Conservation (phyloP, 2,888 invertebrate species). For the Eulithis testata region DNA sequence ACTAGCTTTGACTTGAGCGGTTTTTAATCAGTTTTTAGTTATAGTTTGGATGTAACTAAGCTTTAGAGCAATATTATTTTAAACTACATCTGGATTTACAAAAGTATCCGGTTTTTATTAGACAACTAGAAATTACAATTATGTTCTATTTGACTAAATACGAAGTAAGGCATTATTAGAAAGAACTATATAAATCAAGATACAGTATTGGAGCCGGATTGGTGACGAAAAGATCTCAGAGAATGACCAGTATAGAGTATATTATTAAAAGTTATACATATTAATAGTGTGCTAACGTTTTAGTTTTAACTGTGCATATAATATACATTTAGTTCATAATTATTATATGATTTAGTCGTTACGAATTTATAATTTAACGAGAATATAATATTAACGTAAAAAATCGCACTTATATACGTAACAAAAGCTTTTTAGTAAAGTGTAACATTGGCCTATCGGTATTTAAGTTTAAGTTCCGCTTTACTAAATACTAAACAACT, state of each 20-base stretch:
- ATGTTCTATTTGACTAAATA: slow-evolving; percentile 26
- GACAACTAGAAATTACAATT: background rate
- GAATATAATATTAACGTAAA: slow-evolving; percentile 54
- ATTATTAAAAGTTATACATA: slow-evolving; percentile 55
- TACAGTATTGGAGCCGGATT: slow-evolving; percentile 72
- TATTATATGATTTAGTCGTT: slow-evolving; percentile 42
- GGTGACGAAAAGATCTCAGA: slow-evolving; percentile 79
- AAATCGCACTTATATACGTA: slow-evolving; percentile 75
- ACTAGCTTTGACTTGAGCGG: too few species aligned
- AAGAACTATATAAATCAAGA: slow-evolving; percentile 39
- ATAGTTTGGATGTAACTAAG: too few species aligned
- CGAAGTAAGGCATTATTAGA: slow-evolving; percentile 45
- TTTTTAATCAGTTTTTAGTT: too few species aligned
- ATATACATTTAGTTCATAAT: slow-evolving; percentile 55
- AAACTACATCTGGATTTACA: too few species aligned
- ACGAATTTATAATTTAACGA: slow-evolving; percentile 75
- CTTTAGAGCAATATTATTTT: too few species aligned
- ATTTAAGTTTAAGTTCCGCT: slow-evolving; percentile 46
- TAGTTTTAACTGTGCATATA: slow-evolving; percentile 68
- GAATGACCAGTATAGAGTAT: slow-evolving; percentile 75
- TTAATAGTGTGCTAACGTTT: slow-evolving; percentile 62
- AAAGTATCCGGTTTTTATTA: too few species aligned
- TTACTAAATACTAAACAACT: slow-evolving; percentile 24
- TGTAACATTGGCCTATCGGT: slow-evolving; percentile 61
- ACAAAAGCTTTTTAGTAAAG: slow-evolving; percentile 66